Percentiles rank a stretch among this genome's conserved stretches.
phyloP scores from a whole-genome alignment of 2,797 vertebrate genomes.

The Melanotaenia nigrans region DNA sequence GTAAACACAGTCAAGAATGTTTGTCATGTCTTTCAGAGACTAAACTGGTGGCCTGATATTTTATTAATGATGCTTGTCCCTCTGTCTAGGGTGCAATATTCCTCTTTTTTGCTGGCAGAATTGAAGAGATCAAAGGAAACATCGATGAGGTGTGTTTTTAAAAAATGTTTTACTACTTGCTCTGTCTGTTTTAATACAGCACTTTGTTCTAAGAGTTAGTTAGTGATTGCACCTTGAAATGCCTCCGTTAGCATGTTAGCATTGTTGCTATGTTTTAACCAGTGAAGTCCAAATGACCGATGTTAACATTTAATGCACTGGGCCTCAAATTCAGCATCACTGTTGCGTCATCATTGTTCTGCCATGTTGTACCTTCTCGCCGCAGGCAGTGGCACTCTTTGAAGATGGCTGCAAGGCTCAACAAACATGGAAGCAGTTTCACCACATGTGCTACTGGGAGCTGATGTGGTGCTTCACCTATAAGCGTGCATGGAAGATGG shows the following conservation, averaged over 20 bases:
- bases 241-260: neutral
- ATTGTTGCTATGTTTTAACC: neutral
- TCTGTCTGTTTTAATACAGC: neutral
- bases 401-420: slow-evolving; percentile 88
- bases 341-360: neutral
- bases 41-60: neutral
- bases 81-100: slow-evolving; percentile 86
- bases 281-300: neutral
- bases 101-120: slow-evolving; percentile 89
- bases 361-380: neutral
- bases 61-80: slow-evolving; percentile 4
- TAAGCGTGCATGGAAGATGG: slow-evolving; percentile 87
- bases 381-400: slow-evolving; percentile 84
- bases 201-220: neutral
- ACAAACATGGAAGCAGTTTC: slow-evolving; percentile 90
- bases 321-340: neutral
- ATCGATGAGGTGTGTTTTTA: slow-evolving; percentile 82
- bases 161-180: neutral
- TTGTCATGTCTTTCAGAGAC: slow-evolving; percentile 4
- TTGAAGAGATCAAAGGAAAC: slow-evolving; percentile 89
- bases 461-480: slow-evolving; percentile 91
- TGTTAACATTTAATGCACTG: slow-evolving; percentile 18
- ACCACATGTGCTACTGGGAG: slow-evolving; percentile 94
- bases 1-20: slow-evolving; percentile 48
- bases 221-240: neutral